Base-by-base conservation (phyloP, 2,113 vertebrate species). In the Amphiprion percula region DNA sequence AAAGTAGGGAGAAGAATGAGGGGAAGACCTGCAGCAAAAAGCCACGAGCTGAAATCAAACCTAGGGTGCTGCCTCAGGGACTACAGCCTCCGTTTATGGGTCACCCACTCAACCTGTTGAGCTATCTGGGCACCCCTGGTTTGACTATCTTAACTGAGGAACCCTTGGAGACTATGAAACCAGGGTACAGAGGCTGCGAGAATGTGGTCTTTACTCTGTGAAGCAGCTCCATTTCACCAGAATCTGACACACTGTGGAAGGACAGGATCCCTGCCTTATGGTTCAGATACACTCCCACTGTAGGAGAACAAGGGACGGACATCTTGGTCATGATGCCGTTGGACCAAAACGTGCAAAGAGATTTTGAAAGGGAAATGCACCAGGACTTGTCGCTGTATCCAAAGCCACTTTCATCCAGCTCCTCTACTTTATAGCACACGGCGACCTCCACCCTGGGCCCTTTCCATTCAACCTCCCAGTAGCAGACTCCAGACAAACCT, bases 301-400 rank as follows among this genome's bases (percentile, higher is more conserved):
- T 77, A 7, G 77, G 55, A 28, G 77, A 80, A 68, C 73, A 55
- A 5, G 56, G 52, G 12, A 0, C 0, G 0, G 17, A 10, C 23
- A 60, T 46, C 74, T 33, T 80, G 28, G 56, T 71, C 64, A 60
- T 68, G 21, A 68, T 2, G 49, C 3, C 77, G 26, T 90, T 44
- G 74, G 97, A 96, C 94, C 95, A 95, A 83, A 95, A 96, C 60
- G 90, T 80, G 37, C 92, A 92, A 4, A 89, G 41, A 92, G 54
- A 68, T 2, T 16, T 64, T 53, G 82, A 77, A 47, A 88, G 80
- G 21, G 71, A 80, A 66, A 93, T 84, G 28, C 96, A 96, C 96
- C 97, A 98, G 1, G 96, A 98, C 50, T 81, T 54, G 2, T 88
- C 41, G 0, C 93, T 91, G 7, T 92, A 88, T 11, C 96, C 96